phyloP scores from a whole-genome alignment of 2,797 vertebrate species.

The Coendou prehensilis region DNA sequence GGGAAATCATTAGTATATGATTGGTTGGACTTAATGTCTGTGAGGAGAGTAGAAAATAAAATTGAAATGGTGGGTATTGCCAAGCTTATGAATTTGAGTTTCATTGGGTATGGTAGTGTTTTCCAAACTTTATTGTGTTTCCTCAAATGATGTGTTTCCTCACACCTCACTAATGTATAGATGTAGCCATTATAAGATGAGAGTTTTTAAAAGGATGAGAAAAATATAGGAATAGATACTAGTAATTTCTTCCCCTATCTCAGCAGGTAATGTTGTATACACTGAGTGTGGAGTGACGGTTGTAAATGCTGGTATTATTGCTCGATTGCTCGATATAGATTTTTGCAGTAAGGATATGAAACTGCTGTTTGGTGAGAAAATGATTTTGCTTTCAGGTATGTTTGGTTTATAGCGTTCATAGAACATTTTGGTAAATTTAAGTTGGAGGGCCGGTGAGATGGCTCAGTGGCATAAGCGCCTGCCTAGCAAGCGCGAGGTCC shows the following conservation, averaged over 20 bases:
- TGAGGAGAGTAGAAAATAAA: background rate
- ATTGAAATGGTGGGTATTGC: background rate
- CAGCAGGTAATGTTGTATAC: background rate
- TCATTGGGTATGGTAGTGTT: background rate
- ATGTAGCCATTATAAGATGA: background rate
- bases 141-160: background rate
- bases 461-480: too few relatives aligned
- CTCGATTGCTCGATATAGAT: background rate
- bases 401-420: background rate
- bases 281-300: background rate
- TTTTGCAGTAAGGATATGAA: background rate
- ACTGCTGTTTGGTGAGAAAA: slow-evolving; percentile 1
- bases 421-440: slow-evolving; percentile 8
- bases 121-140: background rate
- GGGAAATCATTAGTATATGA: background rate
- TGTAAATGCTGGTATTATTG: background rate
- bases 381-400: background rate
- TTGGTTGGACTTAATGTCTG: background rate
- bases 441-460: background rate
- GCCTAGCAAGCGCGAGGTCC: too few relatives aligned
- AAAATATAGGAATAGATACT: background rate
- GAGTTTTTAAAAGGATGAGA: background rate
- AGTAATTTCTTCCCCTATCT: background rate
- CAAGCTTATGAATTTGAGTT: background rate
- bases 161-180: background rate